Conservation (phyloP, 1,140 invertebrate species). For the Anthonomus grandis region DNA sequence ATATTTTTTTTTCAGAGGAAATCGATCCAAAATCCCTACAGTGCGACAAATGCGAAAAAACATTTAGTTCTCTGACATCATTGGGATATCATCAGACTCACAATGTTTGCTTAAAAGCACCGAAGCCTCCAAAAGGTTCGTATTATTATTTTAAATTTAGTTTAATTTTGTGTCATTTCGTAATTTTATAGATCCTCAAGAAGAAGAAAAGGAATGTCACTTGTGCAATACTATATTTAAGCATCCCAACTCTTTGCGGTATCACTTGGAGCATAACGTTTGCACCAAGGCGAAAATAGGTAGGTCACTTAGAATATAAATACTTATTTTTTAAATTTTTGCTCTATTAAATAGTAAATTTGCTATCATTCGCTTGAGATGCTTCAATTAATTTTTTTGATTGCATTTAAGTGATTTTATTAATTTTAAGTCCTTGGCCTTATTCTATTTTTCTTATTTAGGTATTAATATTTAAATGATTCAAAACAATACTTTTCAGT, state of each 20-base stretch:
- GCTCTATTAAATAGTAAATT: too few relatives aligned
- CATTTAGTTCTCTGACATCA: constrained; percentile 2
- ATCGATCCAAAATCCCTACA: constrained; percentile 7
- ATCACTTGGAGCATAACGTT: constrained; percentile 13
- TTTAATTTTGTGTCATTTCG: too few relatives aligned
- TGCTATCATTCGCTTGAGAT: too few relatives aligned
- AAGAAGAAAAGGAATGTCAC: neutral
- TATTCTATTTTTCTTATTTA: too few relatives aligned
- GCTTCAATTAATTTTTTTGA: too few relatives aligned
- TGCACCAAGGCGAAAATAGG: constrained; percentile 13
- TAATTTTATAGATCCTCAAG: neutral
- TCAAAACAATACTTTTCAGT: too few relatives aligned
- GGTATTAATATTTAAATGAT: too few relatives aligned
- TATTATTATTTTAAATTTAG: too few relatives aligned
- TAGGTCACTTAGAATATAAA: too few relatives aligned
- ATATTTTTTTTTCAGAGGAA: constrained; percentile 10
- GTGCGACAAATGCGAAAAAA: constrained; percentile 17
- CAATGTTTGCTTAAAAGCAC: constrained; percentile 7
- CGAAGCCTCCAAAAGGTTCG: constrained; percentile 12
- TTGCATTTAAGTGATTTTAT: too few relatives aligned
- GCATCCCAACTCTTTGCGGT: constrained; percentile 5
- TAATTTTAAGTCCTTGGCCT: too few relatives aligned
- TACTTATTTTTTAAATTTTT: too few relatives aligned
- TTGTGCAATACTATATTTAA: constrained; percentile 13
- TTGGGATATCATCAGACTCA: constrained; percentile 6